Evolutionary conservation across 2,888 invertebrate species (phyloP).

Genomic region (Drosophila formosana): DNA sequence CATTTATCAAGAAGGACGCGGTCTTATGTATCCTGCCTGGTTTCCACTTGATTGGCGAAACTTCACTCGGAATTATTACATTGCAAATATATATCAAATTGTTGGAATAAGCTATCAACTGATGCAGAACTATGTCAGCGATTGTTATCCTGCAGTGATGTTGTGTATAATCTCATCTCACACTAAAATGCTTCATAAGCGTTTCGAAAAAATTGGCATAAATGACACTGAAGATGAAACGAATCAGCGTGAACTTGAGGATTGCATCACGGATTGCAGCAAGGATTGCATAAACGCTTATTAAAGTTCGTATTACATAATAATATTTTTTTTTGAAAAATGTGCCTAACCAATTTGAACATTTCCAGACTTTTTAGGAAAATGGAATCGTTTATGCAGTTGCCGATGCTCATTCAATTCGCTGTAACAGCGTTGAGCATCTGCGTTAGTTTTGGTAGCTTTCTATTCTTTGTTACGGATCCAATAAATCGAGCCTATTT

Average conservation of each 20-base stretch:
- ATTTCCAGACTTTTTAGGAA: slow-evolving; percentile 28
- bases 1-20: slow-evolving; percentile 52
- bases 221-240: slow-evolving; percentile 15
- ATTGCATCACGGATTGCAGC: slow-evolving; percentile 74
- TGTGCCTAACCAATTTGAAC: background rate
- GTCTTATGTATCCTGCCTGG: slow-evolving; percentile 73
- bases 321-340: background rate
- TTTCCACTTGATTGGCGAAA: slow-evolving; percentile 75
- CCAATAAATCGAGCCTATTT: slow-evolving; percentile 61
- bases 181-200: slow-evolving; percentile 59
- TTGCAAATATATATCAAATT: slow-evolving; percentile 70
- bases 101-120: slow-evolving; percentile 57
- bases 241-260: slow-evolving; percentile 51
- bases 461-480: slow-evolving; percentile 63
- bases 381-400: slow-evolving; percentile 66
- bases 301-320: slow-evolving; percentile 46
- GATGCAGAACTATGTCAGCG: slow-evolving; percentile 63
- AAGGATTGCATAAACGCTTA: slow-evolving; percentile 55
- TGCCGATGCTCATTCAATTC: slow-evolving; percentile 66
- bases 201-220: slow-evolving; percentile 65
- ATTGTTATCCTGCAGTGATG: slow-evolving; percentile 69
- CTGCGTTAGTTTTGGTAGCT: slow-evolving; percentile 56
- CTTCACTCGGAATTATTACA: slow-evolving; percentile 56
- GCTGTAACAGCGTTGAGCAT: slow-evolving; percentile 22
- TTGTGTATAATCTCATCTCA: slow-evolving; percentile 72